Evolutionary conservation across 1,140 invertebrate genomes (phyloP), one percentile per base, ranked within the genome.

Genomic region (Lepidurus apus): DNA sequence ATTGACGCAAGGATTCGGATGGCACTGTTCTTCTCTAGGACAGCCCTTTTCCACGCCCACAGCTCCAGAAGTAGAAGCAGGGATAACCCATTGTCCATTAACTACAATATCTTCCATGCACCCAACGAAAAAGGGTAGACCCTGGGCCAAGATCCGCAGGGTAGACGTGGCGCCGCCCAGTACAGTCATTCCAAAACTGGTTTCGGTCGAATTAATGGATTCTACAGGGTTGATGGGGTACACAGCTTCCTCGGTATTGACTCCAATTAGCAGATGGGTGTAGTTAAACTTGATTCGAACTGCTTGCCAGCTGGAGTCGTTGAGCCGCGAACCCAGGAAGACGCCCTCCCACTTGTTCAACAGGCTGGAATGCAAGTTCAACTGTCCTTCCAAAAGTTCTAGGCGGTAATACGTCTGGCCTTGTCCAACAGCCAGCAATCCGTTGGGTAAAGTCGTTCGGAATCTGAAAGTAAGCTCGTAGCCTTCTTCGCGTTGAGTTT

Each of bases 51-150:
- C 86, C 77, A 91, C 89, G 78, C 79, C 80, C 73, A 76, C 17
- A 7, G 53, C 53, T 65, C 80, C 77, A 82, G 83, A 43, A 80
- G 83, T 11, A 82, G 84, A 44, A 75, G 74, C 43, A 8, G 83
- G 84, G 73, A 84, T 80, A 79, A 93, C 89, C 90, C 92, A 93
- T 84, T 92, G 89, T 6, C 90, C 91, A 84, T 97, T 96, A 42
- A 97, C 91, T 42, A 91, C 88, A 9, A 97, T 90, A 84, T 98
- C 95, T 84, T 96, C 92, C 84, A 95, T 91, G 84, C 96, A 98
- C 4, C 96, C 96, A 21, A 95, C 91, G 84, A 95, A 95, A 80
- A 89, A 91, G 42, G 91, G 89, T 0, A 91, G 90, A 24, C 82
- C 82, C 34, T 83, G 81, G 24, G 82, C 80, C 10, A 84, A 77